Evolutionary conservation across 2,113 vertebrate species (phyloP), one percentile per base, ranked within the genome.

Genomic region (Xenopus laevis): DNA sequence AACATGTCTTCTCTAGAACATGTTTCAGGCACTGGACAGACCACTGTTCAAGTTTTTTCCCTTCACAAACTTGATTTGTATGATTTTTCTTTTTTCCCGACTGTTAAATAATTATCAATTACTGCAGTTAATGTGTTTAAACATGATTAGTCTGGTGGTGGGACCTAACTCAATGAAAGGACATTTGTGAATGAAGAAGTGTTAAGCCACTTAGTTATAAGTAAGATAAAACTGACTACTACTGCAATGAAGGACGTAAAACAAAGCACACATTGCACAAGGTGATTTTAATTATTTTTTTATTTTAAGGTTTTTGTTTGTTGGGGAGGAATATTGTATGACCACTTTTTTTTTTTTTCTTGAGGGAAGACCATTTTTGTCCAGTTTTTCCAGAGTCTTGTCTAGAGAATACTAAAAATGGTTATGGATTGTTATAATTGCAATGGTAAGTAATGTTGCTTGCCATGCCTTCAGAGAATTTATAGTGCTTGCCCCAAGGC

Each of bases 231-330:
- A 27, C 81, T 84, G 86, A 89, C 84, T 89, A 88, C 88, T 89
- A 68, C 83, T 85, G 79, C 80, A 84, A 87, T 91, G 90, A 92
- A 92, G 89, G 88, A 87, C 87, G 2, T 88, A 90, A 88, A 89
- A 91, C 87, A 86, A 27, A 78, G 79, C 73, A 82, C 76, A 86
- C 76, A 69, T 82, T 84, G 83, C 85, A 86, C 88, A 87, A 83
- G 71, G 80, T 80, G 77, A 79, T 71, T 57, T 1, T 61, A 82
- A 78, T 82, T 27, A 27, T 27, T 27, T 27, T n/a, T 27, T 27
- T 70, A 76, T 80, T 79, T 84, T 82, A 74, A 75, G 81, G 75
- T 82, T 83, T 78, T 76, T 0, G 30, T 63, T 40, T 53, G 44
- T 33, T 55, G 60, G 58, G 21, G 23, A n/a, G 23, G 6, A 52